Evolutionary conservation across 2,113 vertebrate genomes (phyloP).

Genomic region (Alosa alosa): DNA sequence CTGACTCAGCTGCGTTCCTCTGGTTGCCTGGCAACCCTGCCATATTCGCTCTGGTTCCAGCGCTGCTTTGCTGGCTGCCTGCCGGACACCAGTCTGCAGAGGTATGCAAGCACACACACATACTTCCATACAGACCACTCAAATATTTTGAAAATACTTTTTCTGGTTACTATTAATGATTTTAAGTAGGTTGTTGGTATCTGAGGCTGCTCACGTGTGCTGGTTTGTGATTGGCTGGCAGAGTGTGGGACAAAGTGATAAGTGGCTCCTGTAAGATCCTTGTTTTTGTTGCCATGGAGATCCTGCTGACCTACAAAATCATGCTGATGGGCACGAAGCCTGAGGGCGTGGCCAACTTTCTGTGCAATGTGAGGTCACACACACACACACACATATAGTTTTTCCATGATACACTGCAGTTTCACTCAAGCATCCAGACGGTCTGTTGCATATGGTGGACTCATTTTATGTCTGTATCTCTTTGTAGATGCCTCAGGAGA

Average conservation of each 20-base stretch:
- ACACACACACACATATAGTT: neutral
- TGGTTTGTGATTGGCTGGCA: conserved; percentile 56
- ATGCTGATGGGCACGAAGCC: conserved; percentile 82
- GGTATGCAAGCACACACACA: conserved; percentile 64
- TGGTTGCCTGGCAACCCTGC: conserved; percentile 77
- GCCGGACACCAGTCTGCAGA: conserved; percentile 92
- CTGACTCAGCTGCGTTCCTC: conserved; percentile 81
- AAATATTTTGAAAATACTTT: neutral
- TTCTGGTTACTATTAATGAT: neutral
- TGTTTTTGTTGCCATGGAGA: conserved; percentile 93
- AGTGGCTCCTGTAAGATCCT: conserved; percentile 98
- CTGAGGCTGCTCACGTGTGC: neutral
- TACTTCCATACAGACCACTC: neutral
- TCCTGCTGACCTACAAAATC: conserved; percentile 93
- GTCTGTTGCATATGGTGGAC: neutral
- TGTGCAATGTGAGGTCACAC: conserved; percentile 84
- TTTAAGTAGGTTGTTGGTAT: neutral
- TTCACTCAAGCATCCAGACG: neutral
- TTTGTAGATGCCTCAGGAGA: conserved; percentile 90
- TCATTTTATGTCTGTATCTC: neutral
- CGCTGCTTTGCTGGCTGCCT: conserved; percentile 94
- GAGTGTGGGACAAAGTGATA: conserved; percentile 98
- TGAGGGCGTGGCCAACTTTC: conserved; percentile 82
- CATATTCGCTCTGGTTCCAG: conserved; percentile 88
- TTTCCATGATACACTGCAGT: too few relatives aligned